A percentile compares a stretch with the other conserved stretches of the same genome.
These are phyloP conservation scores for Pardalotus punctatus DNA, from an alignment of 2,113 vertebrate species.

Conservation along the genomic window DNA sequence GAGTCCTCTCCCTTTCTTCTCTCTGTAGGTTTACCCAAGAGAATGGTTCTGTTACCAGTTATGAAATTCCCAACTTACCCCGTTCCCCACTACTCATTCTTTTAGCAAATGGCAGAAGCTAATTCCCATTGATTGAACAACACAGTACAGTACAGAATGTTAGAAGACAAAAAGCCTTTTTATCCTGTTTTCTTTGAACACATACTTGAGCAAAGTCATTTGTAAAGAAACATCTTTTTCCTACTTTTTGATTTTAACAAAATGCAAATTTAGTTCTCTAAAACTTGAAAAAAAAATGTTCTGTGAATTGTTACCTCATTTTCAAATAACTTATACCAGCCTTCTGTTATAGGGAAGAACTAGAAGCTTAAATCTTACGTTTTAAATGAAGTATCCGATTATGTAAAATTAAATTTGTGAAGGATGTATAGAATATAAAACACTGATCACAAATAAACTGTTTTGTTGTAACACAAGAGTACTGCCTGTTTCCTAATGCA, in stretches of 20 bases:
- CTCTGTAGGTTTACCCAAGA: conserved; percentile 99
- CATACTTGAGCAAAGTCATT: conserved; percentile 85
- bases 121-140: conserved; percentile 77
- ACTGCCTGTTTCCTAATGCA: conserved; percentile 81
- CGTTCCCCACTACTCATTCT: conserved; percentile 98
- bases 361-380: conserved; percentile 79
- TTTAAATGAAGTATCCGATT: conserved; percentile 81
- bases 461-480: conserved; percentile 86
- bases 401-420: conserved; percentile 92
- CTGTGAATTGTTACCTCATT: conserved; percentile 99
- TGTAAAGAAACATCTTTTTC: conserved; percentile 87
- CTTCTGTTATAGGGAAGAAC: conserved; percentile 83
- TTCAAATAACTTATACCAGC: conserved; percentile 88
- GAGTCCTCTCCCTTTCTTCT: conserved; percentile 94
- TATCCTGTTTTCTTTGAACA: conserved; percentile 83
- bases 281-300: conserved; percentile 95
- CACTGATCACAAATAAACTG: conserved; percentile 92
- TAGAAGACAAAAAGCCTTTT: conserved; percentile 82
- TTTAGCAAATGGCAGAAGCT: conserved; percentile 90
- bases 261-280: conserved; percentile 92
- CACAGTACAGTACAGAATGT: conserved; percentile 81
- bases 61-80: conserved; percentile 99
- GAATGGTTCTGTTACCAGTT: conserved; percentile 99
- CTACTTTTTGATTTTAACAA: conserved; percentile 87
- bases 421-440: conserved; percentile 92